phyloP scores from a whole-genome alignment of 2,113 vertebrate species.

The Thalassoma bifasciatum region DNA sequence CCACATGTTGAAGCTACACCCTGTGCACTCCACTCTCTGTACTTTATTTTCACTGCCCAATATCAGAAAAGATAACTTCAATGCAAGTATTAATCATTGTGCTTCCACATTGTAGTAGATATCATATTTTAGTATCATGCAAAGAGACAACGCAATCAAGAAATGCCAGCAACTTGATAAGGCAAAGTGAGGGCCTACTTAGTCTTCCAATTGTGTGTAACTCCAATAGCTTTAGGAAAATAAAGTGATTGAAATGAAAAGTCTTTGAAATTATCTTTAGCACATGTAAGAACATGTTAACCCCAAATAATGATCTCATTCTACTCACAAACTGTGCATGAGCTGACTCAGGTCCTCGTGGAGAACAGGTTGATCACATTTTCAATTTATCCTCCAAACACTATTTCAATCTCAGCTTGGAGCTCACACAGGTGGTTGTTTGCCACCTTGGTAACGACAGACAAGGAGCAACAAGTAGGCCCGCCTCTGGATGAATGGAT shows the following conservation, averaged over 20 bases:
- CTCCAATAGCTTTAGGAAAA: no score
- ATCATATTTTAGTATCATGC: no score
- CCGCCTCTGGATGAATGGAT: background rate
- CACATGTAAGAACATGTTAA: background rate
- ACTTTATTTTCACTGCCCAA: no score
- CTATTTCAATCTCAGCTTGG: background rate
- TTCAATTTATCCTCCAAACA: background rate
- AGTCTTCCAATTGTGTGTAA: no score
- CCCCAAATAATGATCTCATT: background rate
- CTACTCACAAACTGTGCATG: slow-evolving; percentile 45
- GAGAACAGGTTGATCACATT: background rate
- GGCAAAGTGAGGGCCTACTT: no score
- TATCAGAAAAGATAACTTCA: no score
- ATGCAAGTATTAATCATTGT: no score
- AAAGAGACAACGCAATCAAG: no score
- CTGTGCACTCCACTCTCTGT: no score
- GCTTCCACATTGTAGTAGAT: no score
- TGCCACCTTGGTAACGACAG: background rate
- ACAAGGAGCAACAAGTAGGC: slow-evolving; percentile 2
- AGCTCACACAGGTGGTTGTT: background rate
- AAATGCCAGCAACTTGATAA: no score
- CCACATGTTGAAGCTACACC: no score
- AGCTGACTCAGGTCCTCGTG: background rate
- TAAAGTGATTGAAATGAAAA: background rate
- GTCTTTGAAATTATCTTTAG: background rate